Base-by-base conservation (phyloP, 2,888 invertebrate genomes). In the Stenotaenia linearis region DNA sequence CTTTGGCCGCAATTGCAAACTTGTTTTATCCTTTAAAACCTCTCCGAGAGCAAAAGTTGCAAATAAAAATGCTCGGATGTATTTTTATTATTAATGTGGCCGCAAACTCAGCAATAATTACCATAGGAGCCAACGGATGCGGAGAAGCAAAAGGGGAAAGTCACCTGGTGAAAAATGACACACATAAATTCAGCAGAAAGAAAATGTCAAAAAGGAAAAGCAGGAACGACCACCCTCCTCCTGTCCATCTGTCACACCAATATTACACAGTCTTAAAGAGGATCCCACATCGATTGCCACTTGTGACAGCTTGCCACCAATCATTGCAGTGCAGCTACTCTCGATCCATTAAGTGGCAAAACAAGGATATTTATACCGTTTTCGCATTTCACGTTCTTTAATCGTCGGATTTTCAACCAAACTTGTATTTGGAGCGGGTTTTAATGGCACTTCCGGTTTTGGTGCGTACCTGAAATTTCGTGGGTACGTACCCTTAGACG, bases 71-170 rank as follows among this genome's bases (percentile, higher is more conserved):
- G 23, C 3, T 61, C 7, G 61, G 61, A 45, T 28, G 12, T 61
- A 61, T 61, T 61, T 61, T 61, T 61, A 61, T 61, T 61, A 61
- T 61, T 61, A 61, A 61, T 61, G 61, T 61, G 61, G 61, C 61
- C 61, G 61, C 61, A 61, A 61, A 61, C 61, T 61, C 61, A 61
- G 61, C 61, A 61, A 61, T 61, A 61, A 61, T 61, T 61, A 61
- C 61, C 61, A 23, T 61, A 25, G 61, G 40, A 56, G 61, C 61
- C 15, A 61, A 61, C 61, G 56, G 61, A 61, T 61, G 61, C 61
- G 25, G 6, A 56, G 56, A 5, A 9, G 28, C 23, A 56, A 23
- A 56, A 21, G 18, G 10, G n/a, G 18, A 56, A 56, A 61, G 61
- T 61, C 61, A 61, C 61, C 61, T 23, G 61, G 61, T 61, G 61